These are phyloP conservation scores for Paramormyrops kingsleyae DNA, from an alignment of 2,113 vertebrate genomes.

Conservation along the genomic window DNA sequence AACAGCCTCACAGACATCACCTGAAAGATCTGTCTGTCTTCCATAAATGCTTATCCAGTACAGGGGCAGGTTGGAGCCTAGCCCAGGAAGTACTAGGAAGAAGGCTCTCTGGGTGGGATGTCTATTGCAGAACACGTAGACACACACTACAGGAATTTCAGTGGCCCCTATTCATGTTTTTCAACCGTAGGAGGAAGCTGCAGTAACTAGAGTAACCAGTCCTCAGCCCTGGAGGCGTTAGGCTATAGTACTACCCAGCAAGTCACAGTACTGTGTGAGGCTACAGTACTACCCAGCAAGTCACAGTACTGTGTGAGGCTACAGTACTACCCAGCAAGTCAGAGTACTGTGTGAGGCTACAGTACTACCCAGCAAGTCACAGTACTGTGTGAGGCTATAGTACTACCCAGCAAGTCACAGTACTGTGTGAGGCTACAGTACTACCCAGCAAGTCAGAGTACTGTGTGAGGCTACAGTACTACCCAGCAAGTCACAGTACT, in stretches of 20 bases:
- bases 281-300: background rate
- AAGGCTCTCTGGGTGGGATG: background rate
- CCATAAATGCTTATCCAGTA: background rate
- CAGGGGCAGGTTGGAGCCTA: background rate
- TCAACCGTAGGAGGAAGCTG: background rate
- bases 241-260: background rate
- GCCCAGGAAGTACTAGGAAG: background rate
- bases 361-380: background rate
- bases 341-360: background rate
- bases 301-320: background rate
- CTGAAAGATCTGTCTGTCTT: background rate
- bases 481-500: too few relatives aligned
- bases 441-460: background rate
- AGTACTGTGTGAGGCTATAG: background rate
- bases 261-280: background rate
- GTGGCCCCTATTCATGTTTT: background rate
- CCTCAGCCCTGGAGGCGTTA: background rate
- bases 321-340: background rate
- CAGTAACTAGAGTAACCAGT: background rate
- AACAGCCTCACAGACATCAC: background rate
- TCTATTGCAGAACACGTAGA: background rate
- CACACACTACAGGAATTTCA: background rate
- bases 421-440: background rate
- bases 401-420: background rate
- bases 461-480: too few relatives aligned